Evolutionary conservation across 2,113 vertebrate species (phyloP), one percentile per base, ranked within the genome.

Genomic region (Syrmaticus mikado): DNA sequence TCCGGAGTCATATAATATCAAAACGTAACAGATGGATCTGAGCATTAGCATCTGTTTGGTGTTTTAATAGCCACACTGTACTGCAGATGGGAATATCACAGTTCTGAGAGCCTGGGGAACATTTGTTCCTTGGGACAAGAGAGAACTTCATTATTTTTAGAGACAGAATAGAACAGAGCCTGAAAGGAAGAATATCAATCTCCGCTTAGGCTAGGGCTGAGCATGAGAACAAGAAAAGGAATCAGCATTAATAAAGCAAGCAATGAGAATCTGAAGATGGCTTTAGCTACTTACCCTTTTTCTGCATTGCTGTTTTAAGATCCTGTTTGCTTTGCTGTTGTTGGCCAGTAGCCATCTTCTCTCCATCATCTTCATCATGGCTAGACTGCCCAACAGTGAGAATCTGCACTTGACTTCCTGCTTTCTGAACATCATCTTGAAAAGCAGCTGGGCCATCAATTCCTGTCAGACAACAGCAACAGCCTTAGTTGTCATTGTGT

Each of bases 241-340:
- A 40, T 52, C 76, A 48, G 15, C 0, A 1, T 13, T 64, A 32
- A 55, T 20, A 68, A 75, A 58, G n/a, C 17, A 61, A 90, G 40
- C n/a, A 78, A 46, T 13, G 13, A 93, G 24, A 78, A 80, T 13
- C 17, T 22, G 19, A 62, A 65, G 40, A 66, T 46, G 89, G 36
- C 24, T 67, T 57, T 30, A 82, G 82, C 10, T 46, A 67, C 97
- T 97, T 93, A 99, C 99, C 99, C 98, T 99, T 99, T 96, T 99
- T 99, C 94, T 99, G 98, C 99, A 99, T 99, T 95, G 98, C 98
- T 97, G 98, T 97, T 90, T 98, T 98, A 90, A 99, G 98, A 85
- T 99, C 99, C 97, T 99, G 99, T 92, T 98, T 99, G 92, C 98
- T 98, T 97, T 98, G 98, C 97, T 98, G 98, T 40, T 95, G 97